Evolutionary conservation across 2,888 invertebrate genomes (phyloP).

Genomic region (Leucania comma): DNA sequence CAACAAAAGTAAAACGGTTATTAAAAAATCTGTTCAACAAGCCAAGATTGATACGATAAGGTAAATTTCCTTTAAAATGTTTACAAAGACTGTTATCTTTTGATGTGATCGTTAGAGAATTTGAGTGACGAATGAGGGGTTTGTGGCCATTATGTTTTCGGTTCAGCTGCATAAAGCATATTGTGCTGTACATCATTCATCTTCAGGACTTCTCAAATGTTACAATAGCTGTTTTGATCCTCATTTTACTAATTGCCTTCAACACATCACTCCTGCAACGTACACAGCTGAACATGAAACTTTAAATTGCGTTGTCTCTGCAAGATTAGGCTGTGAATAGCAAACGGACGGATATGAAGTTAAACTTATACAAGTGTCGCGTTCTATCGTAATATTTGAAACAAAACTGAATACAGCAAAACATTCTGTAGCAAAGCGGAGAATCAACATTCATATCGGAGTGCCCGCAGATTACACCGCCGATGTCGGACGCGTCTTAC

Average conservation of each 20-base stretch:
- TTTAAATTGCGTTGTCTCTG: slow-evolving; percentile 20
- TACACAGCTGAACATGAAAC: neutral
- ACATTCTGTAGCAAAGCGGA: slow-evolving; percentile 37
- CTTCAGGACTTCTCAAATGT: neutral
- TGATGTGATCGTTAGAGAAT: slow-evolving; percentile 6
- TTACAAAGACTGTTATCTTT: slow-evolving; percentile 22
- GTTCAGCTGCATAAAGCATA: neutral
- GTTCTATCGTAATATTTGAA: slow-evolving; percentile 31
- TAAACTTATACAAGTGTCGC: slow-evolving; percentile 12
- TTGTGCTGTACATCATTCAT: neutral
- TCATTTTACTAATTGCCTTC: neutral
- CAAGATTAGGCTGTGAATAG: neutral
- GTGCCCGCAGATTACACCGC: slow-evolving; percentile 51
- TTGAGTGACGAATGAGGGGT: neutral
- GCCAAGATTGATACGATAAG: slow-evolving; percentile 61
- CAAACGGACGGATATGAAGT: slow-evolving; percentile 8
- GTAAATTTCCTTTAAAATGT: slow-evolving; percentile 32
- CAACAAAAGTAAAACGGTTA: slow-evolving; percentile 40
- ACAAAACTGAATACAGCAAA: slow-evolving; percentile 27
- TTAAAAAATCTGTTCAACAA: slow-evolving; percentile 61
- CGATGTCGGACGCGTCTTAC: slow-evolving; percentile 37
- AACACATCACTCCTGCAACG: neutral
- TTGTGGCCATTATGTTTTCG: neutral
- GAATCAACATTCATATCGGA: slow-evolving; percentile 59
- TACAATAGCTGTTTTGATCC: neutral